Percentiles rank a stretch among this genome's conserved stretches.
Evolutionary conservation across 1,140 invertebrate genomes (phyloP).

Genomic region (Stegodyphus dumicola): DNA sequence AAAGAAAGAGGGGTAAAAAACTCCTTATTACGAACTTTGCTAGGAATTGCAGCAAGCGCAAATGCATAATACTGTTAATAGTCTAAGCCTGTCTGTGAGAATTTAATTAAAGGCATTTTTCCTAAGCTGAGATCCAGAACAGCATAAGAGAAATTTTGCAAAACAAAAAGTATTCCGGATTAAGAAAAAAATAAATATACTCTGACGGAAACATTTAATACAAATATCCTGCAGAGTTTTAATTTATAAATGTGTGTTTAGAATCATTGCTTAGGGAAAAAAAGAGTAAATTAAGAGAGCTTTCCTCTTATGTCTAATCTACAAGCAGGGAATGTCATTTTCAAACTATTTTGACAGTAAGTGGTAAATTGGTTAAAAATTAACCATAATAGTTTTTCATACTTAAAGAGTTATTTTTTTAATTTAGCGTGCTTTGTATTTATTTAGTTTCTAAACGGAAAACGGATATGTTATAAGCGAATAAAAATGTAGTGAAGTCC

Average conservation of each 20-base stretch:
- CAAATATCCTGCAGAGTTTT: constrained; percentile 32
- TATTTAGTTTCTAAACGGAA: too few relatives aligned
- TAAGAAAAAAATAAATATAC: constrained; percentile 24
- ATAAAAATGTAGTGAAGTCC: too few relatives aligned
- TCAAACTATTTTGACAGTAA: too few relatives aligned
- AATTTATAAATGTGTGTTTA: constrained; percentile 8
- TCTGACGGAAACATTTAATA: constrained; percentile 28
- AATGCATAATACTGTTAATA: constrained; percentile 32
- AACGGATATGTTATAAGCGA: too few relatives aligned
- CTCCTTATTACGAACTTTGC: background rate
- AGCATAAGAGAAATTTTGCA: constrained; percentile 12
- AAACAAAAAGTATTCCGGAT: constrained; percentile 22
- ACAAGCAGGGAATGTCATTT: too few relatives aligned
- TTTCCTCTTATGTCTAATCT: too few relatives aligned
- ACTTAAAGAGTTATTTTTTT: background rate
- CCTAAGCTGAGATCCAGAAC: too few relatives aligned
- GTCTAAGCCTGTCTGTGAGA: constrained; percentile 32
- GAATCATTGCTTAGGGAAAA: constrained; percentile 9
- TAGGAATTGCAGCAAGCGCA: background rate
- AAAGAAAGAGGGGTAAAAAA: background rate
- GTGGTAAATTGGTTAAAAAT: too few relatives aligned
- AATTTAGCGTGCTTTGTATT: too few relatives aligned
- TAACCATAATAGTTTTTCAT: background rate
- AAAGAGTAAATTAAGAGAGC: too few relatives aligned
- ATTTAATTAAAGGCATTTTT: constrained; percentile 55